These are phyloP conservation scores for Aramus guarauna DNA, from an alignment of 2,113 vertebrate species.

Conservation along the genomic window DNA sequence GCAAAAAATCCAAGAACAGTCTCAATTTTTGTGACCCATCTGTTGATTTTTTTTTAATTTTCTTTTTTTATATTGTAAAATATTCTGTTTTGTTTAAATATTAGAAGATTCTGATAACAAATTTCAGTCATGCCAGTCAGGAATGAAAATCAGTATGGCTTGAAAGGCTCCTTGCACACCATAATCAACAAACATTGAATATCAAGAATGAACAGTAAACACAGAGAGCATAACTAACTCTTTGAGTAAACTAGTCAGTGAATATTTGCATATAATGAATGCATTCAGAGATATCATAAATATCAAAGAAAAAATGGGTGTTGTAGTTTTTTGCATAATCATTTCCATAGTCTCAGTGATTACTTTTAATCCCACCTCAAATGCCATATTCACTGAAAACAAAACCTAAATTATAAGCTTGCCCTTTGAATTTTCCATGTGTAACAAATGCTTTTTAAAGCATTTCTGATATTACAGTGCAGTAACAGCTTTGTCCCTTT, in stretches of 20 bases:
- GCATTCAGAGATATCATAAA: not conserved
- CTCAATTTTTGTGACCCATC: not conserved
- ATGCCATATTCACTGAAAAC: not conserved
- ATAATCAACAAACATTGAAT: not conserved
- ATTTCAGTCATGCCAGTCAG: not conserved
- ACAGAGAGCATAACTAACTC: not conserved
- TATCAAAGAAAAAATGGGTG: not conserved
- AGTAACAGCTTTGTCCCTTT: not conserved
- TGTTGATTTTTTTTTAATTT: not conserved
- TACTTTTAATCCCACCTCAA: not conserved
- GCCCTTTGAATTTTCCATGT: not conserved
- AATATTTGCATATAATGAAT: not conserved
- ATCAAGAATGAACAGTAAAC: not conserved
- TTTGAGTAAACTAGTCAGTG: not conserved
- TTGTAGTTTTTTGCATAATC: not conserved
- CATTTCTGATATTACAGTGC: not conserved
- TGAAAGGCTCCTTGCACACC: not conserved
- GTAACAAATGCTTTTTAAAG: not conserved
- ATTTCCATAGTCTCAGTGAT: not conserved
- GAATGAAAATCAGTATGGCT: not conserved
- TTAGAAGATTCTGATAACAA: not conserved
- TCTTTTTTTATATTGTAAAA: not conserved
- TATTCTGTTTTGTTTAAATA: not conserved
- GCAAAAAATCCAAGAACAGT: not conserved
- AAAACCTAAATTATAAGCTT: not conserved